Conservation (phyloP, 2,888 invertebrate genomes). For the Dromius quadrimaculatus region DNA sequence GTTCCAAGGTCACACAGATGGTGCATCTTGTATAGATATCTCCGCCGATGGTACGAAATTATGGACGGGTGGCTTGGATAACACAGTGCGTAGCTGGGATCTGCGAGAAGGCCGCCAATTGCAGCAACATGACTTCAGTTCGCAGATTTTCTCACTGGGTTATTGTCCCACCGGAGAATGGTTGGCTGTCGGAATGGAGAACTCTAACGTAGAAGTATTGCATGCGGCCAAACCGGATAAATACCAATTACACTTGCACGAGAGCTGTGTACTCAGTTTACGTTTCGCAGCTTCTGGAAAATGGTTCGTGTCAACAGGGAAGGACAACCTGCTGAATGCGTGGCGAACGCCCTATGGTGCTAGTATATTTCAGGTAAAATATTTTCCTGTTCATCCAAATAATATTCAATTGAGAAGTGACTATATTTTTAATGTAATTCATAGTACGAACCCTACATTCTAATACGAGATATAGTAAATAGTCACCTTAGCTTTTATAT, state of each 20-base stretch:
- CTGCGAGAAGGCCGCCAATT: constrained; percentile 91
- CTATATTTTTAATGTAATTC: too few species aligned
- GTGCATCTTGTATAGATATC: constrained; percentile 97
- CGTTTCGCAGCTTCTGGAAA: constrained; percentile 96
- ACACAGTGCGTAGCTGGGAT: constrained; percentile 97
- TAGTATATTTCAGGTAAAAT: constrained; percentile 92
- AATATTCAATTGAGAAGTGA: too few species aligned
- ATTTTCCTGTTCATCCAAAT: background rate
- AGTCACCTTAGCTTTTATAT: too few species aligned
- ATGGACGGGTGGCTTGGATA: constrained; percentile 96
- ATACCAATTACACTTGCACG: constrained; percentile 95
- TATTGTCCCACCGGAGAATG: constrained; percentile 97
- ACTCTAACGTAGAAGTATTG: constrained; percentile 95
- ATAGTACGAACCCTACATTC: too few species aligned
- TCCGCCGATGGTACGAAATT: constrained; percentile 91
- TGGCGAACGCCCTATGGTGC: constrained; percentile 99
- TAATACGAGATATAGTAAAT: too few species aligned
- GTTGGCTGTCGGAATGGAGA: constrained; percentile 99
- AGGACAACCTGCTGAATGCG: constrained; percentile 96
- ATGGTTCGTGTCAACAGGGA: constrained; percentile 99
- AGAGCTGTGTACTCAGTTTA: constrained; percentile 95
- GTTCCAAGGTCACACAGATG: constrained; percentile 97
- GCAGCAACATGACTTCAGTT: constrained; percentile 95
- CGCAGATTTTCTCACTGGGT: constrained; percentile 86
- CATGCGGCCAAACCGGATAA: constrained; percentile 93